Base-by-base conservation (phyloP, 2,797 vertebrate genomes). In the Remorina albescens region DNA sequence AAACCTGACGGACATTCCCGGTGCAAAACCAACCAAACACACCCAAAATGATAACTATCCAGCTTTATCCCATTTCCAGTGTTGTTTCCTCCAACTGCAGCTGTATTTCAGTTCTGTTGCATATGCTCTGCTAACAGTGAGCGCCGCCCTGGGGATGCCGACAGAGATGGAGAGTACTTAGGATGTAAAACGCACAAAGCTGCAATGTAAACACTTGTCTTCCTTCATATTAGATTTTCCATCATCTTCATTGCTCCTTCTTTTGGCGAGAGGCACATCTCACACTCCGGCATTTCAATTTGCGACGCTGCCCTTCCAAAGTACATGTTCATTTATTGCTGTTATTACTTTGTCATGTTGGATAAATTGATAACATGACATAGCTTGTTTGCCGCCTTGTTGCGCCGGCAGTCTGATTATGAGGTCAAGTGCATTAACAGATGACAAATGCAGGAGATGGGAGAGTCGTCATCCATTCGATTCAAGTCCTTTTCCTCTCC, bases 351-450 rank as follows among this genome's bases (percentile, higher is more conserved):
- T 91, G 91, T 91, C 93, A 86, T 89, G 91, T 92, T 26, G 76
- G 80, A 90, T 89, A 86, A 91, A 92, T 91, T 94, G 93, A 92
- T 93, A 90, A 95, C 93, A 91, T 93, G 93, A 93, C 79, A 80
- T 67, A 83, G 90, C 91, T 92, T 93, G 94, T 93, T 90, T 79
- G 71, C 84, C 37, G 78, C 82, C 80, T 86, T 90, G 89, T 91
- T 81, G 81, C 74, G 79, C 78, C 36, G 74, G 86, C 70, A 82
- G 87, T 88, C 88, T 90, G 88, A 93, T 91, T 86, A 87, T 67
- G 84, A 89, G 90, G 91, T 93, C 91, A 92, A 91, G 81, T 69
- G 80, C 68, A 68, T 85, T 88, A 91, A 88, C 76, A 72, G 81
- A 82, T 78, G 89, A 91, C 83, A 87, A 91, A 91, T 77, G 78